phyloP scores from a whole-genome alignment of 2,888 invertebrate species.

The Drosophila kokeensis region DNA sequence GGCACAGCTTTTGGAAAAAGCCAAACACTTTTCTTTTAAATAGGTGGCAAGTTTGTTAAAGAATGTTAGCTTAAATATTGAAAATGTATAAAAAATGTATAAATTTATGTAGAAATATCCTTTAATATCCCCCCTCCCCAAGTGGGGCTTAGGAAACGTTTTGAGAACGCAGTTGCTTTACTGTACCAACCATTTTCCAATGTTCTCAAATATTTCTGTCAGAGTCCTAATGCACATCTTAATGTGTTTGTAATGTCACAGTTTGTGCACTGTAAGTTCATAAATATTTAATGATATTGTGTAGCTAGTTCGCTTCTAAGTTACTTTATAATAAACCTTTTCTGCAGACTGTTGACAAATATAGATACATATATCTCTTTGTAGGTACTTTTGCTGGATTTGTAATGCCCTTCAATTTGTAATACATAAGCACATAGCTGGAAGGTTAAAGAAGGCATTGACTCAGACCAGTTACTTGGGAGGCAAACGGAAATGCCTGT shows the following conservation, averaged over 20 bases:
- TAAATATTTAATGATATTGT: slow-evolving; percentile 26
- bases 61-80: background rate
- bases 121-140: background rate
- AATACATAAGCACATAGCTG: slow-evolving; percentile 44
- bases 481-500: slow-evolving; percentile 62
- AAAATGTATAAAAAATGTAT: background rate
- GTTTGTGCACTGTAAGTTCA: slow-evolving; percentile 15
- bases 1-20: background rate
- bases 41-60: background rate
- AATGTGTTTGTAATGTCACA: background rate
- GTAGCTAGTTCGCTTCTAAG: slow-evolving; percentile 24
- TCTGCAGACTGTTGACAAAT: slow-evolving; percentile 19
- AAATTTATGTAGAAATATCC: background rate
- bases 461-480: slow-evolving; percentile 32
- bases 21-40: background rate
- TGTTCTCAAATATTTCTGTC: background rate
- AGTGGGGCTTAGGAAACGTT: background rate
- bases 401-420: slow-evolving; percentile 49
- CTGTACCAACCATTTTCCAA: background rate
- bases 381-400: slow-evolving; percentile 3
- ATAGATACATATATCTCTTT: slow-evolving; percentile 33
- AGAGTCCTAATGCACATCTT: slow-evolving; percentile 12
- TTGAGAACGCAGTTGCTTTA: too few species aligned
- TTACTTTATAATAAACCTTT: slow-evolving; percentile 10
- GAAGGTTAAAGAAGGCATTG: slow-evolving; percentile 17